phyloP scores from a whole-genome alignment of 2,888 invertebrate species.

The Lithophane leautieri region DNA sequence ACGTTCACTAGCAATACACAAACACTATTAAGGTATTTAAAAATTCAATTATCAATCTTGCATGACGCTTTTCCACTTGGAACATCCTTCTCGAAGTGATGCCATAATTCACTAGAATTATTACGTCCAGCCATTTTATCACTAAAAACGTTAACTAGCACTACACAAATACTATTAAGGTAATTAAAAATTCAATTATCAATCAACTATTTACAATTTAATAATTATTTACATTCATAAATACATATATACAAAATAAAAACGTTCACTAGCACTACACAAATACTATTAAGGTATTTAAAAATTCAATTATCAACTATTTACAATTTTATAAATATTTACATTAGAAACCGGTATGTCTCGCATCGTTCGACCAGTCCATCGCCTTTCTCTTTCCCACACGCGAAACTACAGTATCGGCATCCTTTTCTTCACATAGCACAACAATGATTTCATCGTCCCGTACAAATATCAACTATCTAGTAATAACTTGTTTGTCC shows the following conservation, averaged over 20 bases:
- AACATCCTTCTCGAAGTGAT: not conserved
- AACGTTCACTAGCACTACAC: not conserved
- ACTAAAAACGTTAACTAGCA: not conserved
- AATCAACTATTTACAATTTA: not conserved
- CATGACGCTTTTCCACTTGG: constrained; percentile 1
- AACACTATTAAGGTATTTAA: too few relatives aligned
- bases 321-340: constrained; percentile 1
- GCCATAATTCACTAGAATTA: constrained; percentile 10
- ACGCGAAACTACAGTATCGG: not conserved
- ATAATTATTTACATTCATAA: not conserved
- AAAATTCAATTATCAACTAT: not conserved
- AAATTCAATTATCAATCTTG: too few relatives aligned
- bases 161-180: not conserved
- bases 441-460: not conserved
- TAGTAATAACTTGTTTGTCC: too few relatives aligned
- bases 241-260: too few relatives aligned
- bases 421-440: not conserved
- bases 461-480: not conserved
- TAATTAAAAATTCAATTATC: not conserved
- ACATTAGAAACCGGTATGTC: not conserved
- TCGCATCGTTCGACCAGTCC: constrained; percentile 1
- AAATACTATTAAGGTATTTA: not conserved
- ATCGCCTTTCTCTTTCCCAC: not conserved
- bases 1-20: too few relatives aligned
- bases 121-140: constrained; percentile 10